Base-by-base conservation (phyloP, 2,113 vertebrate species). In the Egretta garzetta region DNA sequence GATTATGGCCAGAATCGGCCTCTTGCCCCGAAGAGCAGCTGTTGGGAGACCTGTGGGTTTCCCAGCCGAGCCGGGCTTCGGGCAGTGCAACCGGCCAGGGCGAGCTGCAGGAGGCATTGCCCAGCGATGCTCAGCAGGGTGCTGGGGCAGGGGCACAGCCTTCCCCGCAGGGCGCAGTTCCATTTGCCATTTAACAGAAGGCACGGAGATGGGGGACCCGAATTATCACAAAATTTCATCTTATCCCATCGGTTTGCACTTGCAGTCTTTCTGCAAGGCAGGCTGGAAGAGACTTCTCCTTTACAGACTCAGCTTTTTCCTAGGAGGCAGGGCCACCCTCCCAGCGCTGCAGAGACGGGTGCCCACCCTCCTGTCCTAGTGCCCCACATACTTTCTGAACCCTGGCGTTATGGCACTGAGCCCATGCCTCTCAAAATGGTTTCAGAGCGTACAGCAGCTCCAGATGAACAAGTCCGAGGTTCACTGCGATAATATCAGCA, bases 61-160 rank as follows among this genome's bases (percentile, higher is more conserved):
- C 67, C 59, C 63, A 22, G 75, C 52, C 6, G 4, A 67, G 75
- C 45, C 35, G 11, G 68, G 26, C 50, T 35, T 24, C 1, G 1
- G 58, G 59, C 68, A 14, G 32, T 1, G 21, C 47, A 2, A 4
- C 39, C 12, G 23, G 12, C 12, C 28, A 1, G 2, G 3, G 19
- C 3, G 47, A 18, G n/a, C n/a, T 30, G 39, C 60, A 1, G 27
- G n/a, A 72, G 56, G 58, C 85, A 60, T 19, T 0, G 22, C 77
- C 56, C 41, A 43, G 15, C 1, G 1, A 20, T 3, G 27, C 3
- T 13, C 2, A 28, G n/a, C 26, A 12, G 70, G 32, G 32, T 33
- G 37, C 2, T 12, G 3, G 20, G n/a, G 30, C 47, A 22, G 67
- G 75, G 71, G 6, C 62, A 60, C 22, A 1, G 13, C 80, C 62